phyloP scores from a whole-genome alignment of 2,797 vertebrate genomes.

The Takifugu ocellatus region DNA sequence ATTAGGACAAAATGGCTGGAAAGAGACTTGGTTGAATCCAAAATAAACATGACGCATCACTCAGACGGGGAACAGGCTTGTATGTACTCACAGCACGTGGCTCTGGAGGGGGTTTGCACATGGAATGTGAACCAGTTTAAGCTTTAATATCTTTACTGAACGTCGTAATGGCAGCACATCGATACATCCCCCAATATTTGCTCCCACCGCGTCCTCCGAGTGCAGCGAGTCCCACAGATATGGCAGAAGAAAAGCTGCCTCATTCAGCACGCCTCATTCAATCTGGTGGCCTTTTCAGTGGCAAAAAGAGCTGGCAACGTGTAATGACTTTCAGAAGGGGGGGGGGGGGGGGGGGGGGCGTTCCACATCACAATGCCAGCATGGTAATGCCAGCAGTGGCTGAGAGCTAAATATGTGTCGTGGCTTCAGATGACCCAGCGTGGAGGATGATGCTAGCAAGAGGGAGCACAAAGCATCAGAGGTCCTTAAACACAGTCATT shows the following conservation, averaged over 20 bases:
- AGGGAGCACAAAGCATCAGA: slow-evolving; percentile 12
- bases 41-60: slow-evolving; percentile 1
- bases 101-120: slow-evolving; percentile 4
- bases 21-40: background rate
- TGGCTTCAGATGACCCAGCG: slow-evolving; percentile 55
- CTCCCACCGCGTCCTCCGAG: slow-evolving; percentile 14
- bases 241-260: slow-evolving; percentile 48
- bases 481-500: slow-evolving; percentile 12
- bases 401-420: slow-evolving; percentile 68
- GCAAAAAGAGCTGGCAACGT: slow-evolving; percentile 57
- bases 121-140: slow-evolving; percentile 11
- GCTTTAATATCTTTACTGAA: slow-evolving; percentile 21
- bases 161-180: slow-evolving; percentile 32
- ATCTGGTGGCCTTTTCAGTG: slow-evolving; percentile 69
- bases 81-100: too few relatives aligned
- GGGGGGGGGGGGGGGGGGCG: slow-evolving; percentile 41
- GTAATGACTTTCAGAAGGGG: slow-evolving; percentile 57
- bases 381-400: slow-evolving; percentile 70
- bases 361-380: slow-evolving; percentile 57
- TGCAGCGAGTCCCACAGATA: slow-evolving; percentile 51
- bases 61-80: background rate
- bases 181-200: slow-evolving; percentile 18
- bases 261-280: slow-evolving; percentile 56
- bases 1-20: background rate
- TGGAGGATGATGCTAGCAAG: slow-evolving; percentile 51